A percentile compares a stretch with the other conserved stretches of the same genome.
Conservation (phyloP, 2,888 invertebrate species). For the Phasia obesa region DNA sequence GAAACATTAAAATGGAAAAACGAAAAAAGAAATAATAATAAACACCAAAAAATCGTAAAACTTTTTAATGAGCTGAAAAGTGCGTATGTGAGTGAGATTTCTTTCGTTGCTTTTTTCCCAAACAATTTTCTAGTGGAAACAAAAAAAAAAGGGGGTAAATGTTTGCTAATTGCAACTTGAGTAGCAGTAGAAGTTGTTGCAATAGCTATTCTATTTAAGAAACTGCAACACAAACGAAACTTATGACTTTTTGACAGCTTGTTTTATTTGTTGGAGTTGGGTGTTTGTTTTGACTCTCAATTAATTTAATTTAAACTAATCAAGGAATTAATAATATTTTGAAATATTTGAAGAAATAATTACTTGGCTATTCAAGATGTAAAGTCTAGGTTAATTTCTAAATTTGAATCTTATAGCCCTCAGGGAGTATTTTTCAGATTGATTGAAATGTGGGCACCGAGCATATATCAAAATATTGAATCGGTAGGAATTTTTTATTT, state of each 20-base stretch:
- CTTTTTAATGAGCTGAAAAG: conserved; percentile 71
- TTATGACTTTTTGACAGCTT: conserved; percentile 54
- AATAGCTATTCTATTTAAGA: conserved; percentile 25
- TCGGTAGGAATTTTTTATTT: too few relatives aligned
- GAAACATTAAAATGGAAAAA: conserved; percentile 59
- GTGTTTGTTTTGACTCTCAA: not conserved
- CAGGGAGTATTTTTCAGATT: too few relatives aligned
- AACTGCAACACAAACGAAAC: conserved; percentile 37
- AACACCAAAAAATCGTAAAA: conserved; percentile 67
- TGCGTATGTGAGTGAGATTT: conserved; percentile 68
- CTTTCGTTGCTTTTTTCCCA: not conserved
- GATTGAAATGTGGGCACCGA: too few relatives aligned
- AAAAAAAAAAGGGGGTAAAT: conserved; percentile 9
- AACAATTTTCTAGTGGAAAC: conserved; percentile 1
- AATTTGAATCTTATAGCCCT: too few relatives aligned
- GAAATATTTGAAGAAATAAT: too few relatives aligned
- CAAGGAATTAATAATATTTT: too few relatives aligned
- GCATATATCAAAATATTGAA: too few relatives aligned
- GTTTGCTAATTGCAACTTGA: conserved; percentile 57
- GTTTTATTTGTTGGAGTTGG: conserved; percentile 14
- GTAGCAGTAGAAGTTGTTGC: conserved; percentile 20
- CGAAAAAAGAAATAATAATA: conserved; percentile 49
- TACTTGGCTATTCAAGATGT: too few relatives aligned
- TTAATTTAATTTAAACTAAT: not conserved
- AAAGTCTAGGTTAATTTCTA: too few relatives aligned